Conservation (phyloP, 1,140 invertebrate species). For the Psilanteris sp. region DNA sequence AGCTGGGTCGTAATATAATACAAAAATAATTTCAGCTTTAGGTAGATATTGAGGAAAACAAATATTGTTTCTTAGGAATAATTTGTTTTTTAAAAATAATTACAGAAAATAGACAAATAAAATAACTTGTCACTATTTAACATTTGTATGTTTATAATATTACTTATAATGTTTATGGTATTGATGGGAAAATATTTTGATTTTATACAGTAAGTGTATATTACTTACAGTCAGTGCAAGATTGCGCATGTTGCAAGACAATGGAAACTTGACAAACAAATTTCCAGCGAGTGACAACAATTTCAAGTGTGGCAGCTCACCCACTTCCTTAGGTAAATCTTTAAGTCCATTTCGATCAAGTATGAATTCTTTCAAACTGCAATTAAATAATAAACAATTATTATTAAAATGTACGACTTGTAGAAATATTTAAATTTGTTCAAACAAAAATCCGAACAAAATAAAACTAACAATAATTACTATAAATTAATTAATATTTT, state of each 20-base stretch:
- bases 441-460: no score
- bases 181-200: background rate
- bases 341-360: slow-evolving; percentile 85
- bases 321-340: slow-evolving; percentile 82
- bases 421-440: no score
- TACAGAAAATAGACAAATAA: no score
- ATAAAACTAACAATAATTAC: no score
- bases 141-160: no score
- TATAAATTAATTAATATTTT: no score
- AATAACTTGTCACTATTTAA: no score
- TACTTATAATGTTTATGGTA: no score
- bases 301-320: slow-evolving; percentile 81
- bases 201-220: background rate
- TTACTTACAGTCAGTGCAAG: slow-evolving; percentile 73
- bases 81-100: no score
- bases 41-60: background rate
- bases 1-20: slow-evolving; percentile 1
- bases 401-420: no score
- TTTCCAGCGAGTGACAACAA: slow-evolving; percentile 84
- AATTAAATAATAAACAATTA: slow-evolving; percentile 71
- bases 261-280: slow-evolving; percentile 79
- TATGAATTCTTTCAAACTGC: slow-evolving; percentile 85
- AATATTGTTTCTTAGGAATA: background rate
- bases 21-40: slow-evolving; percentile 10
- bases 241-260: slow-evolving; percentile 80